Evolutionary conservation across 1,140 invertebrate species (phyloP), one percentile per base, ranked within the genome.

Genomic region (Eumaeus atala): DNA sequence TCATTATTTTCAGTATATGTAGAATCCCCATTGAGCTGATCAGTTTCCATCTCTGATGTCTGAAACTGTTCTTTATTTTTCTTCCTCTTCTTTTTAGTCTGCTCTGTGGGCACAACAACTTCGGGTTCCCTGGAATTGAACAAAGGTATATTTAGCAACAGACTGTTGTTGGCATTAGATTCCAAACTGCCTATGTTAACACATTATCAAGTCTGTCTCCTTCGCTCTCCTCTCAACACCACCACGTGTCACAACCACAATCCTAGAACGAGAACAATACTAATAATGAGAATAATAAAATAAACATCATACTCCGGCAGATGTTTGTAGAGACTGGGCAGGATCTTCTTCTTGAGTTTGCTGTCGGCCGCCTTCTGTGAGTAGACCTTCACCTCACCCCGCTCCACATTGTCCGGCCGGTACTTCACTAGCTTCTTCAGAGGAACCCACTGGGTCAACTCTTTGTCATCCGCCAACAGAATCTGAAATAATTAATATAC

Each of bases 381-480:
- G 77, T 93, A 98, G 1, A 91, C 90, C 58, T 92, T 91, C 28
- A 93, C 89, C 62, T 98, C 97, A 55, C 92, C 92, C 59, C 90
- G 89, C 87, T 99, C 97, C 33, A 93, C 91, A 52, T 94, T 88
- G 9, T 94, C 92, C 0, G 93, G 90, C 44, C 94, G 90, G 64
- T 94, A 91, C 73, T 95, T 92, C n/a, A 93, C 89, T 9, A 95
- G 92, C 87, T 96, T 97, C 82, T 97, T 98, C 3, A 99, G 79
- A 0, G 97, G 95, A 71, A 93, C 96, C 98, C 98, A 99, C 62
- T 92, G 91, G 74, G 99, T 99, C 4, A 99, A 87, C 87, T 99
- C 97, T 70, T 92, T 93, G 73, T 98, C 97, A 74, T 96, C 93
- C 36, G 96, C 95, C 68, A 91, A 85, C 57, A 99, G 88, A 76